phyloP scores from a whole-genome alignment of 2,113 vertebrate genomes.

The Crocuta crocuta region DNA sequence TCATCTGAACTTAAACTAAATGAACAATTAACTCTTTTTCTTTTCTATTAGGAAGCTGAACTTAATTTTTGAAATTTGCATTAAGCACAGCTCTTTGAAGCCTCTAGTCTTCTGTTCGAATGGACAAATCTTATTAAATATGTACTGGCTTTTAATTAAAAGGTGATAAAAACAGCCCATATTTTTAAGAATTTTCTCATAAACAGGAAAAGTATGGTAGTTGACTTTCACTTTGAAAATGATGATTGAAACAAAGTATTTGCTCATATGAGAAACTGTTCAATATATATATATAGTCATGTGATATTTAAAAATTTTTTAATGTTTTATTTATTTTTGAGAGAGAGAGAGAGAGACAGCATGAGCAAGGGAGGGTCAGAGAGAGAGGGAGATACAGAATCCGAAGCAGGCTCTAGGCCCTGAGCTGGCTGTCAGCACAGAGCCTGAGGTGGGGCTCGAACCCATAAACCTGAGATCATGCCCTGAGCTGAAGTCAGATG shows the following conservation, averaged over 20 bases:
- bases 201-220: not conserved
- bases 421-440: no score
- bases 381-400: no score
- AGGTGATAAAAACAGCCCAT: constrained; percentile 75
- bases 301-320: no score
- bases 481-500: no score
- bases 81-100: constrained; percentile 77
- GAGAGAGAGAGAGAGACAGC: no score
- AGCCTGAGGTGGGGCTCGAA: no score
- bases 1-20: constrained; percentile 48
- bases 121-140: constrained; percentile 82
- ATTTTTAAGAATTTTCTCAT: constrained; percentile 63
- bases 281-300: not conserved
- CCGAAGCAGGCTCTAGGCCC: no score
- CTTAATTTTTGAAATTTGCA: constrained; percentile 75
- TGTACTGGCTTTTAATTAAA: constrained; percentile 82
- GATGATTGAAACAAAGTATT: constrained; percentile 7
- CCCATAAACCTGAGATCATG: no score
- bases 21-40: constrained; percentile 77
- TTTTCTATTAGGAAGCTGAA: constrained; percentile 66
- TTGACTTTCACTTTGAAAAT: not conserved
- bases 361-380: no score
- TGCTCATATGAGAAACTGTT: not conserved
- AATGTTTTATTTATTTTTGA: no score
- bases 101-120: constrained; percentile 75